A percentile compares a stretch with the other conserved stretches of the same genome.
phyloP scores from a whole-genome alignment of 1,140 invertebrate species.

The Eueides isabella region DNA sequence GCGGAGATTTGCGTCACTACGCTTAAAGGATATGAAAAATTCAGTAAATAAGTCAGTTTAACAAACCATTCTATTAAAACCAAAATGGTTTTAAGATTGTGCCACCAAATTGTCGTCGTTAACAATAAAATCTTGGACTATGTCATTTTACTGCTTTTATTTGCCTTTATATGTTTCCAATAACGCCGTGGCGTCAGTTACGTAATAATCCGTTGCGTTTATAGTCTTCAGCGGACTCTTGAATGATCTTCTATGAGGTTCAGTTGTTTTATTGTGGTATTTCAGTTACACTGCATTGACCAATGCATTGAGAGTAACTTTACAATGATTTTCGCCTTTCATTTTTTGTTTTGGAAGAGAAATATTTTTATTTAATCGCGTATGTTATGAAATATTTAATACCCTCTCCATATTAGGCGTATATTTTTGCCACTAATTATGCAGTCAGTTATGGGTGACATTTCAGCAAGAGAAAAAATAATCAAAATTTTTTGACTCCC shows the following conservation, averaged over 20 bases:
- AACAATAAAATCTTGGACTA: conserved; percentile 25
- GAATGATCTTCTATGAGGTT: conserved; percentile 19
- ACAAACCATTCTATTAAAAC: not conserved
- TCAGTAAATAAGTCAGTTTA: not conserved
- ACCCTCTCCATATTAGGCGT: too few species aligned
- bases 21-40: not conserved
- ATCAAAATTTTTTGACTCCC: too few species aligned
- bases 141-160: conserved; percentile 26
- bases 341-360: too few species aligned
- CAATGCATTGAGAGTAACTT: too few species aligned
- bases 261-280: conserved; percentile 23
- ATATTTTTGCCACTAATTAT: too few species aligned
- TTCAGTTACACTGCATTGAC: not conserved
- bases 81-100: not conserved
- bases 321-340: too few species aligned
- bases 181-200: conserved; percentile 26
- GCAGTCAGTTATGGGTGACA: too few species aligned
- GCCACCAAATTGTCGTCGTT: conserved; percentile 8
- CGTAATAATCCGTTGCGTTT: conserved; percentile 30
- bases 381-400: too few species aligned
- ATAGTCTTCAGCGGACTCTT: conserved; percentile 27
- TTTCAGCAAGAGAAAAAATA: too few species aligned
- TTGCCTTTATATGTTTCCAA: conserved; percentile 36
- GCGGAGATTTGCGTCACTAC: too few species aligned
- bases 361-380: too few species aligned